These are phyloP conservation scores for Connochaetes taurinus DNA, from an alignment of 2,113 vertebrate genomes.

Conservation along the genomic window DNA sequence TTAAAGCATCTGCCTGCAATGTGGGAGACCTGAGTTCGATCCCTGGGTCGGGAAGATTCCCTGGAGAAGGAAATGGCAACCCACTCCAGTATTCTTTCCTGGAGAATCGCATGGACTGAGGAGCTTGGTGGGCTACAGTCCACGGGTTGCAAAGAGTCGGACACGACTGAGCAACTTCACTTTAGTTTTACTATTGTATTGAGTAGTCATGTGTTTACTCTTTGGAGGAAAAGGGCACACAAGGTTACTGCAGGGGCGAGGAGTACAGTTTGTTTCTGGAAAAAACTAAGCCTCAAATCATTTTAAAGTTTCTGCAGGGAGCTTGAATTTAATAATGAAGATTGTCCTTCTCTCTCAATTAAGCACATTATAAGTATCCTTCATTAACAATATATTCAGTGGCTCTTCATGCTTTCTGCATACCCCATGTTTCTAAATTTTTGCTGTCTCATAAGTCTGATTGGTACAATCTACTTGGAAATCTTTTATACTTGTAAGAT, in stretches of 20 bases:
- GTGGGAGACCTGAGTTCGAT: too few species aligned
- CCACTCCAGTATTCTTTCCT: too few species aligned
- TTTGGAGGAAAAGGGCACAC: neutral
- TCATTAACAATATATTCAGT: neutral
- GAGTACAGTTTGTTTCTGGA: neutral
- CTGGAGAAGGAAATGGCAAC: too few species aligned
- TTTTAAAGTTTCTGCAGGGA: constrained; percentile 1
- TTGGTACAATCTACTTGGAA: constrained; percentile 7
- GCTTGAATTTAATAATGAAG: constrained; percentile 32
- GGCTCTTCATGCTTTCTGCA: neutral
- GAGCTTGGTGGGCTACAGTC: too few species aligned
- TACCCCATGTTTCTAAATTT: neutral
- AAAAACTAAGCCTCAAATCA: constrained; percentile 28
- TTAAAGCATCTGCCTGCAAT: too few species aligned
- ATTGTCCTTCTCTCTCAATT: constrained; percentile 27
- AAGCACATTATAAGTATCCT: constrained; percentile 22
- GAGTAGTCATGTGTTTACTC: neutral
- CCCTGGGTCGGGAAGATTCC: too few species aligned
- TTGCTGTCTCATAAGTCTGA: constrained; percentile 27
- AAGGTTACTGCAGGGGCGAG: neutral
- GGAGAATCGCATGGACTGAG: too few species aligned
- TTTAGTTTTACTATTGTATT: neutral
- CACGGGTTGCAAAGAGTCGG: too few species aligned
- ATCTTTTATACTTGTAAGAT: constrained; percentile 35
- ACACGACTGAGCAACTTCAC: too few species aligned